Percentiles rank a stretch among this genome's conserved stretches.
phyloP scores from a whole-genome alignment of 2,797 vertebrate genomes.

The Periparus ater region DNA sequence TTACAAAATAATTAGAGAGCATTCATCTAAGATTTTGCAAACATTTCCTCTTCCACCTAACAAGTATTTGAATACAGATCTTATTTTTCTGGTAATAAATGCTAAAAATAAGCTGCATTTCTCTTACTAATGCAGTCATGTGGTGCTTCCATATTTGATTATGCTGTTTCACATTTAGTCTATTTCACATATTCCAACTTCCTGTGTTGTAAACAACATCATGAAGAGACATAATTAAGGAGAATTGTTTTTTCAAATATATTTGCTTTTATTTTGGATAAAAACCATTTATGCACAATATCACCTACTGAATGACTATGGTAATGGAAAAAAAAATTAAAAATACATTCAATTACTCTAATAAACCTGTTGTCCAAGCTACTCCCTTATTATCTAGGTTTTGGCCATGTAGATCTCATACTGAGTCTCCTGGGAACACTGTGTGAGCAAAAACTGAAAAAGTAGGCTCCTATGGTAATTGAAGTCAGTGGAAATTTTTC shows the following conservation, averaged over 20 bases:
- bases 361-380: background rate
- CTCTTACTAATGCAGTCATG: background rate
- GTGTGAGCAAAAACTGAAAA: background rate
- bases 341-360: background rate
- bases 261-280: conserved; percentile 3
- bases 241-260: background rate
- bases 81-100: background rate
- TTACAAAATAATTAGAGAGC: background rate
- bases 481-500: background rate
- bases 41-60: background rate
- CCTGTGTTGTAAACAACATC: background rate
- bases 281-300: background rate
- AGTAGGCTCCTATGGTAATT: background rate
- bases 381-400: background rate
- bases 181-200: background rate
- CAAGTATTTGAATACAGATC: background rate
- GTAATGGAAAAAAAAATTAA: background rate
- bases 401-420: background rate
- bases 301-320: background rate
- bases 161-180: background rate
- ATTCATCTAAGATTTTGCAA: background rate
- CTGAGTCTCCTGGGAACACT: background rate
- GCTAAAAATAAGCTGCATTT: conserved; percentile 17
- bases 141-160: background rate
- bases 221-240: background rate